These are phyloP conservation scores for Aptenodytes forsteri DNA, from an alignment of 2,113 vertebrate genomes.

Conservation along the genomic window DNA sequence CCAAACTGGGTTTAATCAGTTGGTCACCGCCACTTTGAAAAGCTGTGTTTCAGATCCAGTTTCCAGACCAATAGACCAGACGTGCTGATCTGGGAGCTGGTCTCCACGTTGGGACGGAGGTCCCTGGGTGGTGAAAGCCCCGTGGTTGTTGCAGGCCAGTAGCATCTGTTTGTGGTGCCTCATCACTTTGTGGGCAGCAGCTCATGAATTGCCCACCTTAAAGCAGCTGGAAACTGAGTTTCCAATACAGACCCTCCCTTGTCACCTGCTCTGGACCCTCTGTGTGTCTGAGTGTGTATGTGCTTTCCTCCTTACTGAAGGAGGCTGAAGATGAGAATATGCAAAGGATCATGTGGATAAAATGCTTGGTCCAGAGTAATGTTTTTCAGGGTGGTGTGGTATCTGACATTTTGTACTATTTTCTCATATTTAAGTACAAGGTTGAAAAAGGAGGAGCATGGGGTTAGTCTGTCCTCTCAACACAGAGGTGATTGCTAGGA, in stretches of 20 bases:
- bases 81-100: rapidly evolving
- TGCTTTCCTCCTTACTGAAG: neutral
- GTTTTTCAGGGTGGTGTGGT: neutral
- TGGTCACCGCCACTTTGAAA: neutral
- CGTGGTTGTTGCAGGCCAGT: rapidly evolving
- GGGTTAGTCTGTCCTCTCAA: neutral
- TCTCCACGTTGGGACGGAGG: rapidly evolving
- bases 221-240: neutral
- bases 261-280: neutral
- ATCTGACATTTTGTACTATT: neutral
- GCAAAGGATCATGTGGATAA: neutral
- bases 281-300: neutral
- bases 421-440: neutral
- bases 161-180: neutral
- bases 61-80: neutral
- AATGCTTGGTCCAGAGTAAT: neutral
- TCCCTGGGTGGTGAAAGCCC: neutral
- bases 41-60: neutral
- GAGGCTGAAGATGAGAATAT: neutral
- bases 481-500: neutral
- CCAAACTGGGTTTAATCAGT: neutral
- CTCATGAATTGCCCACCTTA: neutral
- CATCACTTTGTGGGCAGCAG: neutral
- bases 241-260: neutral
- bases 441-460: neutral